These are phyloP conservation scores for Hiodon alosoides DNA, from an alignment of 2,113 vertebrate genomes.

Conservation along the genomic window DNA sequence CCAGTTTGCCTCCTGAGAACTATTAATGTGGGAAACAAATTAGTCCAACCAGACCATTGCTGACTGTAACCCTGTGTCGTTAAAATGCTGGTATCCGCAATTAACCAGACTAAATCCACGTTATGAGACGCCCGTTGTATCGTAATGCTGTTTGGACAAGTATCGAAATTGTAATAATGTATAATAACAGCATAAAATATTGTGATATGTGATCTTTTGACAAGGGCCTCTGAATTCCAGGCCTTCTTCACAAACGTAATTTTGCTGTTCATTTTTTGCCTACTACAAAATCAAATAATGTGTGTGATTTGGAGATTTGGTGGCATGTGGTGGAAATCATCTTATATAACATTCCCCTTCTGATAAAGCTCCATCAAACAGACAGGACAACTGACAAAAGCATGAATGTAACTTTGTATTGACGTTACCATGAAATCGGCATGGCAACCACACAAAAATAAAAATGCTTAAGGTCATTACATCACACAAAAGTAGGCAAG, in stretches of 20 bases:
- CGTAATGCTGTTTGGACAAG: neutral
- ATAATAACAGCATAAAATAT: neutral
- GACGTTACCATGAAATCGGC: neutral
- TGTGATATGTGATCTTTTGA: no score
- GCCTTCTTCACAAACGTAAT: no score
- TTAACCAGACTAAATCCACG: no score
- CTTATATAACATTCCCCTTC: no score
- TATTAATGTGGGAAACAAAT: neutral
- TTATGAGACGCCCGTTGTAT: no score
- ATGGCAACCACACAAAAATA: neutral
- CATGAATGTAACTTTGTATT: neutral
- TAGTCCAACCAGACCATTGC: neutral
- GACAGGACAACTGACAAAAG: neutral
- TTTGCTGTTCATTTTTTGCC: no score
- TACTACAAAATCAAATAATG: no score
- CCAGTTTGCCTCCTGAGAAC: neutral
- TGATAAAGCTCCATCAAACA: no score
- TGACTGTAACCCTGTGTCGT: neutral
- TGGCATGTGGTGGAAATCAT: no score
- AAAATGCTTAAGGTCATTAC: neutral
- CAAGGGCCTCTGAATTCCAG: no score
- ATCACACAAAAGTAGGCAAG: slow-evolving; percentile 2
- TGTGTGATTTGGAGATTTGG: no score
- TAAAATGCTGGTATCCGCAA: no score
- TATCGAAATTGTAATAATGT: neutral